Conservation (phyloP, 2,888 invertebrate genomes). For the Priocnemis perturbator region DNA sequence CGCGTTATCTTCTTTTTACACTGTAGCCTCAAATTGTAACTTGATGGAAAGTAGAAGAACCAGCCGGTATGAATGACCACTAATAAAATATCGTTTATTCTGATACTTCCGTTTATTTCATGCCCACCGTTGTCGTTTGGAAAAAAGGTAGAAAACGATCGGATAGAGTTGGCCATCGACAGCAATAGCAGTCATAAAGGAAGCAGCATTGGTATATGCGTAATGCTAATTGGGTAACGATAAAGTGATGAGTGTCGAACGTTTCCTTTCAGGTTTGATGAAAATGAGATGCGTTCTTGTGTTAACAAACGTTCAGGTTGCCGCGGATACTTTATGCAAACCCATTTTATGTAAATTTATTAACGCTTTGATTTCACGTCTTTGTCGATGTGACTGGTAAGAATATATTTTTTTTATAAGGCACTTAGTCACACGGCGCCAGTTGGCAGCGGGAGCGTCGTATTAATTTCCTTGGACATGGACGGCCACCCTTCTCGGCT, state of each 20-base stretch:
- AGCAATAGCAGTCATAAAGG: slow-evolving; percentile 8
- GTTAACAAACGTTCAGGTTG: no score
- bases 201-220: background rate
- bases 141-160: no score
- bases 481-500: slow-evolving; percentile 80
- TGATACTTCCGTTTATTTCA: slow-evolving; percentile 60
- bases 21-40: slow-evolving; percentile 18
- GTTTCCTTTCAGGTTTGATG: no score
- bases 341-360: no score
- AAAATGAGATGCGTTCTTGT: no score
- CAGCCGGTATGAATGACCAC: slow-evolving; percentile 54
- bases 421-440: slow-evolving; percentile 64
- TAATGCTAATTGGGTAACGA: no score
- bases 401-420: no score
- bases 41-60: slow-evolving; percentile 40
- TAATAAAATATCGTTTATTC: slow-evolving; percentile 67
- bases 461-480: slow-evolving; percentile 80
- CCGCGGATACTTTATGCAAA: no score
- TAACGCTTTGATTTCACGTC: no score
- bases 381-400: no score
- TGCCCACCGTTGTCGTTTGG: slow-evolving; percentile 30
- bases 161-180: slow-evolving; percentile 8
- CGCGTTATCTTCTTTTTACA: background rate
- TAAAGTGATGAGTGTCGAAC: no score
- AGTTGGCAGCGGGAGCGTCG: slow-evolving; percentile 79